Evolutionary conservation across 2,797 vertebrate genomes (phyloP), one percentile per base, ranked within the genome.

Genomic region (Bryconaethiops microstoma): DNA sequence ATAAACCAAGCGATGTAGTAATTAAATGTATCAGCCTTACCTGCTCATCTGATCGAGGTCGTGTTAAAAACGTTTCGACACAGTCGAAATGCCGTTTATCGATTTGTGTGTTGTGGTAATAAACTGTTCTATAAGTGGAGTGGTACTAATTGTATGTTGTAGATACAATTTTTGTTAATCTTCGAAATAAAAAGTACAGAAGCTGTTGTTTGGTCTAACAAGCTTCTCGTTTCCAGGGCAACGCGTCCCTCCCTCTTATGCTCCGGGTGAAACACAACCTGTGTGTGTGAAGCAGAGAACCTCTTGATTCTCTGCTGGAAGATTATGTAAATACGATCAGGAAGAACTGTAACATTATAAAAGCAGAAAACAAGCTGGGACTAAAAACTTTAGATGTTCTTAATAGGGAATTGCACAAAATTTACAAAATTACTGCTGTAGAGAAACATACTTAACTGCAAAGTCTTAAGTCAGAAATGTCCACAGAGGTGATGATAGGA

Each of bases 201-300:
- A 35, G 17, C n/a, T 59, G 2, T 21, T 13, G 21, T 21, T 45
- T 40, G n/a, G 67, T 23, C 6, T 0, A 25, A 35, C 29, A 68
- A 50, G 77, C 39, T 45, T 68, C 0, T 7, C 21, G 82, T 82
- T 78, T 78, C 82, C 71, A 75, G 7, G 59, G 70, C 65, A 80
- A 86, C 80, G 4, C 7, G 17, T 48, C 13, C 74, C 67, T 54
- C 50, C 50, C 35, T 16, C 0, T 74, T 81, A 76, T 57, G 76
- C 25, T 64, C 79, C 79, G 76, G 59, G 67, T 55, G 68, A 65
- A 79, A 81, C 79, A 29, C 5, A n/a, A 67, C 48, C 62, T 39
- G 13, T 17, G 3, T 23, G n/a, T 4, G 57, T 23, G 57, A 35
- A 35, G 35, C 35, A 35, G 35, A 35, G 35, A 4, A 35, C 35